A percentile compares a stretch with the other conserved stretches of the same genome.
Conservation (phyloP, 2,797 vertebrate species). For the Coranthus polyacanthus region DNA sequence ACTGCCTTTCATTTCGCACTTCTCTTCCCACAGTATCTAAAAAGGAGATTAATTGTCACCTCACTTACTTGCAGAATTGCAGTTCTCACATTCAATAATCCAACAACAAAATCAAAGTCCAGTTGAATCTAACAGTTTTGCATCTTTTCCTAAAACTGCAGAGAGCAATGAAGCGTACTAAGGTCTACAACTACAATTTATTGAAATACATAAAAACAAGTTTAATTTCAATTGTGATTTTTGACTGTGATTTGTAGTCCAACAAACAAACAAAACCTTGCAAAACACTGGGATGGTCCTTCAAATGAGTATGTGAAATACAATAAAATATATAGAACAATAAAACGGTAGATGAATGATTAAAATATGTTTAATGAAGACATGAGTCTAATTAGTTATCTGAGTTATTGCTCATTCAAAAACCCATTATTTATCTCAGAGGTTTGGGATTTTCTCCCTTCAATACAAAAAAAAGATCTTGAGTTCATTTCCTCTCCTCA, state of each 20-base stretch:
- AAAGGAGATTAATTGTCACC: not conserved
- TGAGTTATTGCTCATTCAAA: not conserved
- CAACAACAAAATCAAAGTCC: not conserved
- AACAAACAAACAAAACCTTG: no score
- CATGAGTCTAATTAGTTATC: no score
- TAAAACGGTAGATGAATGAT: no score
- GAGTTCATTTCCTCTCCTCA: not conserved
- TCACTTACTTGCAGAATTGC: not conserved
- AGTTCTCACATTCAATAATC: not conserved
- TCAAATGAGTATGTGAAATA: no score
- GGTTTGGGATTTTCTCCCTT: not conserved
- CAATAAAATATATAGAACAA: no score
- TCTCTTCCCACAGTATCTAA: not conserved
- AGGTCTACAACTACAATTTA: no score
- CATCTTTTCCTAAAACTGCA: not conserved
- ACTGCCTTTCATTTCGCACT: not conserved
- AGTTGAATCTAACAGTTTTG: not conserved
- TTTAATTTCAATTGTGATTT: no score
- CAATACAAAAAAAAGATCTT: not conserved
- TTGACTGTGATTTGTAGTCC: no score
- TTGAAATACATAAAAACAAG: no score
- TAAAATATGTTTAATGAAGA: no score
- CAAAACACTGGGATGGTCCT: no score
- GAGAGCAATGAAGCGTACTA: not conserved
- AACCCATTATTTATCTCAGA: not conserved